These are phyloP conservation scores for Caenorhabditis panamensis DNA, from an alignment of 2,888 invertebrate species.

Conservation along the genomic window DNA sequence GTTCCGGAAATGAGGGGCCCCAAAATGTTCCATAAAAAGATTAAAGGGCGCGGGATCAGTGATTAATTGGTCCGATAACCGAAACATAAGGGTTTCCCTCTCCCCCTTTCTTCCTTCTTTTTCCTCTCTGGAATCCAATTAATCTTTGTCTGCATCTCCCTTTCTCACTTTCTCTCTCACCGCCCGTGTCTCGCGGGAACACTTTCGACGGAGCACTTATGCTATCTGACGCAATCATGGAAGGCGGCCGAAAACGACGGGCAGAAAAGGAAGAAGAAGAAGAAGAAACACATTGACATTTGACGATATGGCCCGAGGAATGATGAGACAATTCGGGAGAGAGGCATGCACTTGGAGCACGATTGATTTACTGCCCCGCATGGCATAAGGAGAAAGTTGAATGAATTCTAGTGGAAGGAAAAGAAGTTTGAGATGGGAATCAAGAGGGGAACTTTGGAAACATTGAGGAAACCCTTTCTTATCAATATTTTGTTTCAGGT, in stretches of 20 bases:
- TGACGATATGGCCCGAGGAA: conserved; percentile 2
- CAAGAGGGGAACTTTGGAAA: conserved; percentile 2
- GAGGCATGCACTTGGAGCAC: conserved; percentile 18
- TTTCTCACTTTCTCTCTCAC: not conserved
- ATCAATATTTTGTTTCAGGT: too few relatives aligned
- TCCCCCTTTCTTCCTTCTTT: not conserved
- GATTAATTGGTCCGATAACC: conserved; percentile 44
- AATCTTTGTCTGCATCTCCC: conserved; percentile 31
- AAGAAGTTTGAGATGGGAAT: conserved; percentile 15
- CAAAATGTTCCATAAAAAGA: conserved; percentile 27
- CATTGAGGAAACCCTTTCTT: too few relatives aligned
- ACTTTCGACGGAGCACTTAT: conserved; percentile 54
- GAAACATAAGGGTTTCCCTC: conserved; percentile 4
- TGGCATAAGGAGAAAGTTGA: not conserved
- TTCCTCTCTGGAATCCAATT: conserved; percentile 17
- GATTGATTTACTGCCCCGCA: conserved; percentile 49
- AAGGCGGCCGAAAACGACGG: conserved; percentile 10
- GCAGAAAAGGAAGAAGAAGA: conserved; percentile 23
- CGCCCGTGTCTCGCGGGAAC: conserved; percentile 42
- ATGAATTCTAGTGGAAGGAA: conserved; percentile 19
- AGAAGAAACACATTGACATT: conserved; percentile 31
- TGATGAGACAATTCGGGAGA: conserved; percentile 43
- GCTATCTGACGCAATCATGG: conserved; percentile 56
- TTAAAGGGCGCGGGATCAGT: conserved; percentile 3
- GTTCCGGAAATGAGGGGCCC: conserved; percentile 3